These are phyloP conservation scores for Lagenorhynchus albirostris DNA, from an alignment of 2,113 vertebrate species.

Conservation along the genomic window DNA sequence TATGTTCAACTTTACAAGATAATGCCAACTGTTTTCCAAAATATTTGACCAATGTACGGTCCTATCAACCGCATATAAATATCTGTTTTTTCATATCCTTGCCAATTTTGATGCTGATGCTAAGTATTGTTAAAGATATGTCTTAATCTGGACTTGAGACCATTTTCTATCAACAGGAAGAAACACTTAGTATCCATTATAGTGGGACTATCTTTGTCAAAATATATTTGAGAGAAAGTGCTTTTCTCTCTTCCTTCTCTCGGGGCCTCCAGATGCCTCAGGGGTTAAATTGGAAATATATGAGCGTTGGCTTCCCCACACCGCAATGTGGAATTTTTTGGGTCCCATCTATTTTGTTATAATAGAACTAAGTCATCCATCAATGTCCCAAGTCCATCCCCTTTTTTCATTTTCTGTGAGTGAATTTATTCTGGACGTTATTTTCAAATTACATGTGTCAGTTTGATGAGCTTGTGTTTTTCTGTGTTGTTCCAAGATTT, in stretches of 20 bases:
- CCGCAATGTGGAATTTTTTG: background rate
- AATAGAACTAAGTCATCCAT: constrained; percentile 25
- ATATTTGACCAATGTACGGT: background rate
- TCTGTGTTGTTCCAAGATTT: constrained; percentile 41
- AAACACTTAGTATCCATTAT: background rate
- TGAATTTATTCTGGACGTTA: constrained; percentile 56
- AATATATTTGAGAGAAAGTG: background rate
- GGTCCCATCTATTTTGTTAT: background rate
- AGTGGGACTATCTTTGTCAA: background rate
- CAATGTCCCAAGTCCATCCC: background rate
- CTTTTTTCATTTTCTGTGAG: constrained; percentile 31
- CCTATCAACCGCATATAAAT: background rate
- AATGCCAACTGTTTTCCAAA: background rate
- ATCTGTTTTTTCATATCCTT: background rate
- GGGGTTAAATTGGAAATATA: background rate
- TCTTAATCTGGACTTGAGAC: background rate
- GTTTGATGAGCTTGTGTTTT: constrained; percentile 48
- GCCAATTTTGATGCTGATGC: background rate
- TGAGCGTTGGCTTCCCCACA: background rate
- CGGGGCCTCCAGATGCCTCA: background rate
- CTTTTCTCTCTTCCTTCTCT: background rate
- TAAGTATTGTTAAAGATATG: background rate
- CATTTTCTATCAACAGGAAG: background rate
- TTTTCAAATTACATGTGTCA: constrained; percentile 64
- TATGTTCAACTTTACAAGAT: background rate